A percentile compares a stretch with the other conserved stretches of the same genome.
Evolutionary conservation across 2,888 invertebrate species (phyloP).

Genomic region (Lacanobia oleracea): DNA sequence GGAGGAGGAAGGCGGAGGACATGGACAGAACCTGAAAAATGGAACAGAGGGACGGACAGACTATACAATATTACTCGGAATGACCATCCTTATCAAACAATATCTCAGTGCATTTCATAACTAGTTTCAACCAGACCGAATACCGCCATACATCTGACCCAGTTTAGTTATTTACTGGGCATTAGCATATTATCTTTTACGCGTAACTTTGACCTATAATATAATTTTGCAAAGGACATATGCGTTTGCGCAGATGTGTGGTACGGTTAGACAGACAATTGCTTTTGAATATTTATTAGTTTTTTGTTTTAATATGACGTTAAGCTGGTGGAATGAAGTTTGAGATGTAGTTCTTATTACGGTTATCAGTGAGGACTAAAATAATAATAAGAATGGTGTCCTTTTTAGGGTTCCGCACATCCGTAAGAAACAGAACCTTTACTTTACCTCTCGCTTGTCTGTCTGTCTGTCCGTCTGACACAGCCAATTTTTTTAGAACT

Average conservation of each 20-base stretch:
- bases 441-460: too few relatives aligned
- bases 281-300: slow-evolving; percentile 15
- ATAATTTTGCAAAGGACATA: slow-evolving; percentile 79
- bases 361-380: background rate
- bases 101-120: slow-evolving; percentile 18
- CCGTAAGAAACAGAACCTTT: too few relatives aligned
- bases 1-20: too few relatives aligned
- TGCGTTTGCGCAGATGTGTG: slow-evolving; percentile 61
- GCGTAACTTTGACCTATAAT: slow-evolving; percentile 87
- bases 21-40: too few relatives aligned
- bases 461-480: too few relatives aligned
- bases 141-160: slow-evolving; percentile 61
- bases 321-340: background rate
- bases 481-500: too few relatives aligned
- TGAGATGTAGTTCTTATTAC: background rate
- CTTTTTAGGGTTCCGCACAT: too few relatives aligned
- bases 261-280: slow-evolving; percentile 32
- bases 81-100: slow-evolving; percentile 23
- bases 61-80: background rate
- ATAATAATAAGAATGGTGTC: too few relatives aligned
- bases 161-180: slow-evolving; percentile 69
- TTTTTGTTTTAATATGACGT: background rate
- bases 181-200: slow-evolving; percentile 75
- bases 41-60: slow-evolving; percentile 3
- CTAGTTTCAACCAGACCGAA: slow-evolving; percentile 43